Percentiles rank a stretch among this genome's conserved stretches.
phyloP scores from a whole-genome alignment of 1,140 invertebrate species.

The Drosophila arawakana region DNA sequence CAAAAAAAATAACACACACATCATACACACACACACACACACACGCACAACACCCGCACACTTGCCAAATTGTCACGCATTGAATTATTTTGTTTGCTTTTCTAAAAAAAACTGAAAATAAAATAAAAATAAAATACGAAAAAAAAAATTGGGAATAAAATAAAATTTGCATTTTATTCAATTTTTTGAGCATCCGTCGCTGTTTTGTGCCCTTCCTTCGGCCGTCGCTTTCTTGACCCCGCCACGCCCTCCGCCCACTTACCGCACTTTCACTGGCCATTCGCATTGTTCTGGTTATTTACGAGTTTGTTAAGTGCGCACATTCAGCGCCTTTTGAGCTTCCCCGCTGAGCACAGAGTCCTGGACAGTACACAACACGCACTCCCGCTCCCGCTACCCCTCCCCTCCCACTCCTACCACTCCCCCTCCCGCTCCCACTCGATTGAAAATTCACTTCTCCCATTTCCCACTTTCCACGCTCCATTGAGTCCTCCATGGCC shows the following conservation, averaged over 20 bases:
- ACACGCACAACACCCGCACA: conserved; percentile 25
- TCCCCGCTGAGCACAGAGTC: conserved; percentile 4
- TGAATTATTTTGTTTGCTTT: conserved; percentile 75
- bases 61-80: conserved; percentile 76
- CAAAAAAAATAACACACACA: conserved; percentile 44
- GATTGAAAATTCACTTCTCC: not conserved
- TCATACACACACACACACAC: conserved; percentile 10
- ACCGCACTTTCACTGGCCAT: conserved; percentile 42
- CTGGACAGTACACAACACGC: conserved; percentile 22
- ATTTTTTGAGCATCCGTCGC: conserved; percentile 64
- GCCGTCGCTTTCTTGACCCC: conserved; percentile 13
- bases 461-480: conserved; percentile 29
- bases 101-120: conserved; percentile 26
- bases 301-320: conserved; percentile 78
- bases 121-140: conserved; percentile 13
- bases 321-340: conserved; percentile 36
- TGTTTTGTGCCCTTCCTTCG: not conserved
- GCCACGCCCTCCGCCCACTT: conserved; percentile 1
- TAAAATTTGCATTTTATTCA: conserved; percentile 83
- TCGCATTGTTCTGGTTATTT: conserved; percentile 76
- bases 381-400: not conserved
- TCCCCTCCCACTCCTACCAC: not conserved
- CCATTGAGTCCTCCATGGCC: conserved; percentile 28
- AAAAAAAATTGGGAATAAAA: conserved; percentile 51
- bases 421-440: not conserved